A percentile compares a stretch with the other conserved stretches of the same genome.
Evolutionary conservation across 2,113 vertebrate genomes (phyloP).

Genomic region (Tragulus kanchil): DNA sequence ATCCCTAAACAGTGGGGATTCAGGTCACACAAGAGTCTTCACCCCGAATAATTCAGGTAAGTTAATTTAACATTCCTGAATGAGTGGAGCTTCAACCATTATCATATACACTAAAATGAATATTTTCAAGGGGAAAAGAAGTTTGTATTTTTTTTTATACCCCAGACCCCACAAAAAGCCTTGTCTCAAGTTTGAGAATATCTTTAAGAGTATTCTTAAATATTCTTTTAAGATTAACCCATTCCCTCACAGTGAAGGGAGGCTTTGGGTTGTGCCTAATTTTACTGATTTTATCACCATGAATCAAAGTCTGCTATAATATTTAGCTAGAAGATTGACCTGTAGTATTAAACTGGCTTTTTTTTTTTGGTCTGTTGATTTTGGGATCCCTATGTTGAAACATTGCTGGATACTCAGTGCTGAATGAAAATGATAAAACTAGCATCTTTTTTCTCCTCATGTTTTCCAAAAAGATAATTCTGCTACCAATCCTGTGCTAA

Average conservation of each 20-base stretch:
- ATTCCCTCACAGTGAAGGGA: conserved; percentile 33
- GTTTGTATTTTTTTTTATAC: background rate
- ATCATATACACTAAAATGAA: conserved; percentile 28
- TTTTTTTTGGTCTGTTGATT: background rate
- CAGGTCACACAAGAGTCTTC: conserved; percentile 50
- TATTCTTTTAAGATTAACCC: background rate
- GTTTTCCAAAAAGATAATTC: background rate
- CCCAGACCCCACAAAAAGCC: background rate
- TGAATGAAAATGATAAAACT: conserved; percentile 52
- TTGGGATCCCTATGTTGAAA: conserved; percentile 2
- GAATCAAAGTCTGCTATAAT: background rate
- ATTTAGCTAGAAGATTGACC: background rate
- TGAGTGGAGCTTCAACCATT: background rate
- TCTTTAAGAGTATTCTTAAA: background rate
- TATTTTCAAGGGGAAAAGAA: conserved; percentile 20
- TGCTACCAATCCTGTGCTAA: background rate
- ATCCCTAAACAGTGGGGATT: conserved; percentile 58
- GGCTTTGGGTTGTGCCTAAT: conserved; percentile 22
- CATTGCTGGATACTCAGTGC: background rate
- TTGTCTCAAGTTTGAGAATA: background rate
- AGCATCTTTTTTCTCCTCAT: background rate
- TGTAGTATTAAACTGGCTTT: background rate
- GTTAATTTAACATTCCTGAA: conserved; percentile 60
- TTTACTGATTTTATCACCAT: background rate
- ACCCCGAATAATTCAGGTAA: conserved; percentile 75